Evolutionary conservation across 2,888 invertebrate genomes (phyloP).

Genomic region (Agriopis aurantiaria): DNA sequence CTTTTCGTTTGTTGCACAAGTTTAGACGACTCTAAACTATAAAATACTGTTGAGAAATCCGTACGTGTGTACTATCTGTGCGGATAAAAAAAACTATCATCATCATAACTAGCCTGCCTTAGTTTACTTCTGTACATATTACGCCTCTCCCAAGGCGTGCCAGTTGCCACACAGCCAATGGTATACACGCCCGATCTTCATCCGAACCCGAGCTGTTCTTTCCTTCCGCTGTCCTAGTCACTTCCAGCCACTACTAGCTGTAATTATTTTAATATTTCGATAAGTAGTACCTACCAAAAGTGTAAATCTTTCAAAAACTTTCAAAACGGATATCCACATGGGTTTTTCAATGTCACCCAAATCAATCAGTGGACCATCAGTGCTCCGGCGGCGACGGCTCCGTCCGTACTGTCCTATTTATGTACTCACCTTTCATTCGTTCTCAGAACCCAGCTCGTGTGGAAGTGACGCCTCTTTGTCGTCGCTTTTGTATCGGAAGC

Average conservation of each 20-base stretch:
- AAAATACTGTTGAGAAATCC: neutral
- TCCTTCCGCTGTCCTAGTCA: too few species aligned
- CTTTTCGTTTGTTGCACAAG: neutral
- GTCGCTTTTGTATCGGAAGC: constrained; percentile 82
- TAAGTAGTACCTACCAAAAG: too few species aligned
- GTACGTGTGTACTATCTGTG: neutral
- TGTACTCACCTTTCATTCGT: constrained; percentile 79
- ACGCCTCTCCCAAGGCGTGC: neutral
- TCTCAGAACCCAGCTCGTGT: constrained; percentile 75
- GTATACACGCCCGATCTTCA: too few species aligned
- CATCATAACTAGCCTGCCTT: too few species aligned
- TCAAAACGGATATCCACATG: constrained; percentile 52
- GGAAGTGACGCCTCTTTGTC: constrained; percentile 64
- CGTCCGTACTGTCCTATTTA: constrained; percentile 74
- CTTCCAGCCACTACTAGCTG: too few species aligned
- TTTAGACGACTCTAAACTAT: neutral
- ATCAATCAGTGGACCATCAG: constrained; percentile 76
- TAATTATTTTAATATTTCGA: too few species aligned
- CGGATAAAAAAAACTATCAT: too few species aligned
- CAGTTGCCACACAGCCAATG: neutral
- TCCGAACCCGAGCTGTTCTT: too few species aligned
- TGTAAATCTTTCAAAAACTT: constrained; percentile 9
- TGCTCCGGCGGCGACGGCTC: constrained; percentile 67
- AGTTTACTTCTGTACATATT: too few species aligned
- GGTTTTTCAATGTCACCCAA: constrained; percentile 72